These are phyloP conservation scores for Pomacea canaliculata DNA, from an alignment of 2,888 invertebrate species.

Conservation along the genomic window DNA sequence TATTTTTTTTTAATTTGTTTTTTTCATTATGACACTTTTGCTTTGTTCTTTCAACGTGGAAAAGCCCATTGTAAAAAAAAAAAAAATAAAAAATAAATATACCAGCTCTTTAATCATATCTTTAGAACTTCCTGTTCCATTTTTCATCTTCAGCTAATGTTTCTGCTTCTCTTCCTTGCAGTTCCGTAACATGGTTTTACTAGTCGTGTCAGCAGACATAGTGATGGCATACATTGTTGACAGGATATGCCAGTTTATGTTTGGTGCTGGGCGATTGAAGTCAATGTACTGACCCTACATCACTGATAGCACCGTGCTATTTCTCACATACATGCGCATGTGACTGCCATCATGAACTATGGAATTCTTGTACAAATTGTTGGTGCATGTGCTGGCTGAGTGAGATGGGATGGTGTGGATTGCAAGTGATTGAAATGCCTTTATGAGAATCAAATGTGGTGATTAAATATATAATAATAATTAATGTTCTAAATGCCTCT, in stretches of 20 bases:
- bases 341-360: neutral
- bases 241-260: conserved; percentile 72
- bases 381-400: neutral
- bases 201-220: conserved; percentile 88
- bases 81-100: too few species aligned
- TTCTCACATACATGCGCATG: neutral
- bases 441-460: too few species aligned
- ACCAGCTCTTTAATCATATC: too few species aligned
- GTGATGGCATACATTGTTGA: conserved; percentile 88
- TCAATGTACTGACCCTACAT: conserved; percentile 6
- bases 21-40: too few species aligned
- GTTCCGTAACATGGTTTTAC: conserved; percentile 89
- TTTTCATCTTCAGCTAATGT: too few species aligned
- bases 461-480: too few species aligned
- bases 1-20: too few species aligned
- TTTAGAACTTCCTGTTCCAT: too few species aligned
- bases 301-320: neutral
- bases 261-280: conserved; percentile 52
- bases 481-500: too few species aligned
- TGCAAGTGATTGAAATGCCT: too few species aligned
- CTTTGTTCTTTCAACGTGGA: too few species aligned
- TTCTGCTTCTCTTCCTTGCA: conserved; percentile 73
- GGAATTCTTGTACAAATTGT: neutral
- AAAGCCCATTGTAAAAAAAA: too few species aligned
- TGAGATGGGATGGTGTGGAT: neutral